Base-by-base conservation (phyloP, 1,140 invertebrate species). In the Potamilus streckersoni region DNA sequence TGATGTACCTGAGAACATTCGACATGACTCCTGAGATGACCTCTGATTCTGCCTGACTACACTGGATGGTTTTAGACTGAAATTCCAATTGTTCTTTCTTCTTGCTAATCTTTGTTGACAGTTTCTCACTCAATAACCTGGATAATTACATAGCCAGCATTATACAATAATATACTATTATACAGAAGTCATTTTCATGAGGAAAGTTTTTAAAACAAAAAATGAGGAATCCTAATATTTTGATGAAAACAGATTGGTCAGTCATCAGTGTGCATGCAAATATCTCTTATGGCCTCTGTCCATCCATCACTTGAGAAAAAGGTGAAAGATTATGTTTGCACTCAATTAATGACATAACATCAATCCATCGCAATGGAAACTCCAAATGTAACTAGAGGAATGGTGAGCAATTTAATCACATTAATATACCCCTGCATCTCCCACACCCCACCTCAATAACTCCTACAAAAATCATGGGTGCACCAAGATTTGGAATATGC, bases 1-100 rank as follows among this genome's bases (percentile, higher is more conserved):
- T 4, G 27, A 62, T 64, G 66, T 75, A 88, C 86, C 86, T 84
- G 15, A 88, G 71, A 17, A 86, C 79, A 74, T 85, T 87, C 31
- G 81, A 74, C 20, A 88, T 79, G 6, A 85, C 84, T 64, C 81
- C 82, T 20, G 81, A 75, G 14, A 87, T 71, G 20, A 87, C 75
- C 58, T 86, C 81, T 16, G 83, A 82, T 79, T 87, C 87, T 4
- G 80, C 73, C 57, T 77, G 67, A 38, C 62, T 71, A 75, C 87
- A 87, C 19, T 69, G 61, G 19, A 88, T 75, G 14, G 61, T 67
- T 0, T 63, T 67, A 8, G 79, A 71, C 6, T 62, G 55, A 27
- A 73, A 27, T 17, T 71, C 74, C 11, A 68, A 13, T 61, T 74
- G 23, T 20, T 79, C 67, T 65, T 76, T 65, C 38, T 79, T 69